Base-by-base conservation (phyloP, 2,888 invertebrate species). In the Trachelus iudaicus region DNA sequence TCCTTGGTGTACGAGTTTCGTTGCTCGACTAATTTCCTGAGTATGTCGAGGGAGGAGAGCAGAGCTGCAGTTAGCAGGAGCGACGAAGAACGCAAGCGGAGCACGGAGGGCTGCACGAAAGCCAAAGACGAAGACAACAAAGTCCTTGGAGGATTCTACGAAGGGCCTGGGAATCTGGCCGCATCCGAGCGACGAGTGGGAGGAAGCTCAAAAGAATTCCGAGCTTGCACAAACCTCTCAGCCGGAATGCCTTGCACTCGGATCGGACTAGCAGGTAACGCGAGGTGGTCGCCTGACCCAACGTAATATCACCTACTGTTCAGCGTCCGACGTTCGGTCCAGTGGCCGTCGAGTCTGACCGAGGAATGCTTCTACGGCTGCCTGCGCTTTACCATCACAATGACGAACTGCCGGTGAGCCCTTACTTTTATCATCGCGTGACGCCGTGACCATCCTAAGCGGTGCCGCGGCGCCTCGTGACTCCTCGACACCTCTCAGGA, bases 331-430 rank as follows among this genome's bases (percentile, higher is more conserved):
- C 71, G 76, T 79, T 75, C 69, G 76, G 78, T 73, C 56, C 69
- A 79, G 75, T 77, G 68, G 75, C 77, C 75, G 69, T 77, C 73
- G 69, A 77, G 81, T 77, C 78, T 79, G 82, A 81, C 80, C 81
- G 77, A 79, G 79, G 75, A 82, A 85, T 79, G 81, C 82, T 81
- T 86, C 82, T 83, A 86, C 81, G 76, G 81, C 81, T 83, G 68
- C 4, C 34, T 33, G 13, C 74, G 35, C 73, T 40, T 75, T 33
- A 75, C 73, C 33, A 69, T 68, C 33, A 11, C 75, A 75, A 79
- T 56, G 80, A 76, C 76, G 69, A 69, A 76, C 73, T 76, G 37
- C 35, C 37, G 13, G 37, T 1, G 15, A 13, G 4, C 15, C 37
- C 15, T 37, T 13, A 37, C 3, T 37, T 1, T 13, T 4, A 15